Evolutionary conservation across 2,113 vertebrate species (phyloP), one percentile per base, ranked within the genome.

Genomic region (Chroicocephalus ridibundus): DNA sequence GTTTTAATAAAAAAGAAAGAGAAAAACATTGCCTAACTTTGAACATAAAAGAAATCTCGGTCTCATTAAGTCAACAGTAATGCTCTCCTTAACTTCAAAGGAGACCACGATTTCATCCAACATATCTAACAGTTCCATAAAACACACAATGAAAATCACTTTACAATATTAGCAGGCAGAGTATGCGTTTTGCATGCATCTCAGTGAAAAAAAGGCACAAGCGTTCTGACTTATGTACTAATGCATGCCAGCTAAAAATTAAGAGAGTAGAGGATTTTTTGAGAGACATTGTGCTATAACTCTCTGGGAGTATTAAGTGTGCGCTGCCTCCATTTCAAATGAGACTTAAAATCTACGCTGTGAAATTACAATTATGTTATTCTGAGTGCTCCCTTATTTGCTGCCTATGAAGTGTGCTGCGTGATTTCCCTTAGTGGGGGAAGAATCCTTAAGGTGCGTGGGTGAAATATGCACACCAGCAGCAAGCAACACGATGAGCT

Each of bases 41-140:
- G 93, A 97, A 97, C 95, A 96, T 96, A 95, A 97, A 97, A 97
- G 96, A 95, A 96, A 94, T 91, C 91, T 95, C 0, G 19, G 81
- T 97, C 95, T 97, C 95, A 97, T 97, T 97, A 96, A 97, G 93
- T 96, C 95, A 96, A 97, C 86, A 90, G 93, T 95, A 97, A 97
- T 96, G 95, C 84, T 93, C 87, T 96, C 89, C 95, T 95, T 96
- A 95, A 97, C 96, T 96, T 97, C 96, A 97, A 97, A 97, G 96
- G 89, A 91, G 81, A 87, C 89, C 74, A 89, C 65, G 87, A 96
- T 97, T 97, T 95, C 91, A 95, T 93, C 91, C 93, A 97, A 79
- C 87, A 49, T 95, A 82, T 95, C 89, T 96, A 94, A 93, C 86
- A 76, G 91, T 91, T 94, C 86, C 77, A 22, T 93, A 96, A 97